Conservation (phyloP, 1,140 invertebrate species). For the Brachionus rotundiformis region DNA sequence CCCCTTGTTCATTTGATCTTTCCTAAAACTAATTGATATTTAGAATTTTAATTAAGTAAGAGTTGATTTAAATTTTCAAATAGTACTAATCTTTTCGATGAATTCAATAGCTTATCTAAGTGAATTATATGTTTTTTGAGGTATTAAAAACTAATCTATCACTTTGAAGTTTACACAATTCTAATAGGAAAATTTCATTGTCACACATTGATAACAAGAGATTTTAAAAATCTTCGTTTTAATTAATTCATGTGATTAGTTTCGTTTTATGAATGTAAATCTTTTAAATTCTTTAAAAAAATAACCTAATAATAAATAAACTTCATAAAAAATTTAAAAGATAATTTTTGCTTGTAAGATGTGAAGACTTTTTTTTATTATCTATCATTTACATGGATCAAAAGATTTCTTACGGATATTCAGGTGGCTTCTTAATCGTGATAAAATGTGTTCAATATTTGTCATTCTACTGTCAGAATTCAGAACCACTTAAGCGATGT, state of each 20-base stretch:
- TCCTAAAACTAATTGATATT: conserved; percentile 31
- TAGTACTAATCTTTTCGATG: conserved; percentile 13
- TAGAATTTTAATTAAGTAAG: conserved; percentile 21
- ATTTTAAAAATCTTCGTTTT: neutral
- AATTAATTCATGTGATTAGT: neutral
- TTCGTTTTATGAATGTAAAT: neutral
- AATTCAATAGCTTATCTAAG: neutral
- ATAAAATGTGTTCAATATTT: no score
- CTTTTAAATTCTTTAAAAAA: neutral
- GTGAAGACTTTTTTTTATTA: no score
- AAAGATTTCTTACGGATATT: no score
- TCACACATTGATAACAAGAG: neutral
- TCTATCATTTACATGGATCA: no score
- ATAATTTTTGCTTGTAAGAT: no score
- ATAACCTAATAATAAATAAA: no score
- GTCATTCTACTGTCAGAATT: no score
- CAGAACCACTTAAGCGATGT: no score
- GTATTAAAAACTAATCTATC: neutral
- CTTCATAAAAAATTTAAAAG: no score
- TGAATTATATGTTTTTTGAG: neutral
- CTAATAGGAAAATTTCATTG: neutral
- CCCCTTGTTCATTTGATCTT: neutral
- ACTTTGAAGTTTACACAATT: neutral
- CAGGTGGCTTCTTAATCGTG: no score
- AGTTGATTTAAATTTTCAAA: neutral